A percentile compares a stretch with the other conserved stretches of the same genome.
These are phyloP conservation scores for Drosophila mayaguana DNA, from an alignment of 2,888 invertebrate genomes.

Conservation along the genomic window DNA sequence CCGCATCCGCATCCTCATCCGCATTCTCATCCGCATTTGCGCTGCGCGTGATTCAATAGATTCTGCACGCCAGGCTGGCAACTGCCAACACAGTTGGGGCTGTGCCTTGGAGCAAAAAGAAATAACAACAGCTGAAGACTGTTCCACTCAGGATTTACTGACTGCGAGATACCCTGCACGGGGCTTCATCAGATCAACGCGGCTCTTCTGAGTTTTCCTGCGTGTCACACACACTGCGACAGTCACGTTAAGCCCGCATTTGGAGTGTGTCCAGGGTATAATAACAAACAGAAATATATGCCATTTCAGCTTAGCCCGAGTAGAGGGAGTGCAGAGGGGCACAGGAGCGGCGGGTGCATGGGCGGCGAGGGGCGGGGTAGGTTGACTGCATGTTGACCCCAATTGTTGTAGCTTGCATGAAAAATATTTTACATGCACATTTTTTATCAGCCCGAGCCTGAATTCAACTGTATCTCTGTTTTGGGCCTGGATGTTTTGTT, in stretches of 20 bases:
- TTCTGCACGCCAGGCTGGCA: conserved; percentile 31
- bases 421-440: conserved; percentile 73
- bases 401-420: conserved; percentile 58
- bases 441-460: conserved; percentile 72
- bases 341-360: not conserved
- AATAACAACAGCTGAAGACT: conserved; percentile 25
- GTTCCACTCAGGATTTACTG: not conserved
- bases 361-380: not conserved
- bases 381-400: conserved; percentile 63
- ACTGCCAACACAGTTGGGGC: conserved; percentile 17
- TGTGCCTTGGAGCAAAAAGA: conserved; percentile 25
- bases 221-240: not conserved
- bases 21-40: conserved; percentile 1
- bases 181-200: not conserved
- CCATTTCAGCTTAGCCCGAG: conserved; percentile 8
- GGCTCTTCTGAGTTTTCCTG: not conserved
- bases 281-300: conserved; percentile 36
- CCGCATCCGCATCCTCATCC: conserved; percentile 18
- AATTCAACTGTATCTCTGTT: conserved; percentile 65
- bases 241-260: not conserved
- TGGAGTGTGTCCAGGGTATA: conserved; percentile 5
- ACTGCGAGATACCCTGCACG: not conserved
- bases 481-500: conserved; percentile 33
- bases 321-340: not conserved
- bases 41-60: conserved; percentile 37